Conservation (phyloP, 2,113 vertebrate species). For the Amazona vittata region DNA sequence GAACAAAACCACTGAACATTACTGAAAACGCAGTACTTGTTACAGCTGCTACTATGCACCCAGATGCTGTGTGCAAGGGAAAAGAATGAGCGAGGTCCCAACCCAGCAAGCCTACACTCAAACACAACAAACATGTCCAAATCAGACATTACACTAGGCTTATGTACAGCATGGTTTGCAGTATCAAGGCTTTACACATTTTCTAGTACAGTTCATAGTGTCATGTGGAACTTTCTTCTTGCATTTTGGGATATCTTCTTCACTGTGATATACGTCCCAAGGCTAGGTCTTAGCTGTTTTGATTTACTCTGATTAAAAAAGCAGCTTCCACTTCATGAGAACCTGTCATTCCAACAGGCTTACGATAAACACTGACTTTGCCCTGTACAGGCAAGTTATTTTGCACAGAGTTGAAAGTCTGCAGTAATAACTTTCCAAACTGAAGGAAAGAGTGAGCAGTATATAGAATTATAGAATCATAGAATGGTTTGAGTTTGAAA, state of each 20-base stretch:
- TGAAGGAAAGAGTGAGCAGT: not conserved
- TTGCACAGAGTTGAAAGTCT: not conserved
- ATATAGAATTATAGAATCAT: not conserved
- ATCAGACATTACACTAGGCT: too few species aligned
- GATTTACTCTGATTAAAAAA: not conserved
- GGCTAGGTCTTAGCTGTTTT: not conserved
- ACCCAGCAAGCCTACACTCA: not conserved
- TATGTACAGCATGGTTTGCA: fast-evolving
- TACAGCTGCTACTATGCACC: not conserved
- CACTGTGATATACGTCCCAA: too few species aligned
- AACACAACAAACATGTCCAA: not conserved
- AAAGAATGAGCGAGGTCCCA: not conserved
- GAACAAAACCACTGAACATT: not conserved
- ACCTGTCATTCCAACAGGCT: not conserved
- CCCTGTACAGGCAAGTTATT: too few species aligned
- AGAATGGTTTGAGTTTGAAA: not conserved
- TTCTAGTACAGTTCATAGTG: not conserved
- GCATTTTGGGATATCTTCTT: not conserved
- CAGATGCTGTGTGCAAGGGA: not conserved
- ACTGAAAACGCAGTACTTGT: not conserved
- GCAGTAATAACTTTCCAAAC: not conserved
- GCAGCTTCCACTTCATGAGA: not conserved
- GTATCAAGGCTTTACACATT: not conserved
- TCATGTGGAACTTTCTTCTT: not conserved
- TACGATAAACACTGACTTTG: not conserved